phyloP scores from a whole-genome alignment of 2,797 vertebrate genomes.

The Pseudotriccus pelzelni region DNA sequence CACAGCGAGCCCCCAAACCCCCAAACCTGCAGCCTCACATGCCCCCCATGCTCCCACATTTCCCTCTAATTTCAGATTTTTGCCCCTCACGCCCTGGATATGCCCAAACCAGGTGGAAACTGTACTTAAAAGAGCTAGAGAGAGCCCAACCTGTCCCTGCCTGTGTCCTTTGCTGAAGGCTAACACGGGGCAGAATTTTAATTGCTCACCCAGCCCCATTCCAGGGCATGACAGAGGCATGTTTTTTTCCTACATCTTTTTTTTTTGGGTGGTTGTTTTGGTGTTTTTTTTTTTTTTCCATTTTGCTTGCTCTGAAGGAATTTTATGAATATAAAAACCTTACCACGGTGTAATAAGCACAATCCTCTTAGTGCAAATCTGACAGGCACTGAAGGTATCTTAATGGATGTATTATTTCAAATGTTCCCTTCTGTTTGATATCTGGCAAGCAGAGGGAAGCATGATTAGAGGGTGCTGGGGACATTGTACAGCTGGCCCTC shows the following conservation, averaged over 20 bases:
- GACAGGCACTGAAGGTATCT: slow-evolving; percentile 8
- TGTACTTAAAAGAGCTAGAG: not conserved
- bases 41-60: fast-evolving
- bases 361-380: slow-evolving; percentile 51
- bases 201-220: slow-evolving; percentile 14
- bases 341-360: not conserved
- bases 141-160: not conserved
- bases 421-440: not conserved
- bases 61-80: not conserved
- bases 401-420: slow-evolving; percentile 47
- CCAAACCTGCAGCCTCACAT: not conserved
- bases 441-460: not conserved
- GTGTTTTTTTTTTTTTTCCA: too few species aligned
- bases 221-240: not conserved
- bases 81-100: not conserved
- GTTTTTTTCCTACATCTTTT: not conserved
- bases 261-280: too few species aligned
- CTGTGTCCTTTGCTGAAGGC: not conserved
- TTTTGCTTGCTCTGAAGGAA: not conserved
- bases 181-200: not conserved
- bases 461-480: not conserved
- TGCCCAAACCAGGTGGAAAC: not conserved
- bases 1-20: not conserved
- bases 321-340: slow-evolving; percentile 20
- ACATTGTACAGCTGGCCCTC: not conserved